A percentile compares a stretch with the other conserved stretches of the same genome.
These are phyloP conservation scores for Petrophora chlorosata DNA, from an alignment of 2,888 invertebrate species.

Conservation along the genomic window DNA sequence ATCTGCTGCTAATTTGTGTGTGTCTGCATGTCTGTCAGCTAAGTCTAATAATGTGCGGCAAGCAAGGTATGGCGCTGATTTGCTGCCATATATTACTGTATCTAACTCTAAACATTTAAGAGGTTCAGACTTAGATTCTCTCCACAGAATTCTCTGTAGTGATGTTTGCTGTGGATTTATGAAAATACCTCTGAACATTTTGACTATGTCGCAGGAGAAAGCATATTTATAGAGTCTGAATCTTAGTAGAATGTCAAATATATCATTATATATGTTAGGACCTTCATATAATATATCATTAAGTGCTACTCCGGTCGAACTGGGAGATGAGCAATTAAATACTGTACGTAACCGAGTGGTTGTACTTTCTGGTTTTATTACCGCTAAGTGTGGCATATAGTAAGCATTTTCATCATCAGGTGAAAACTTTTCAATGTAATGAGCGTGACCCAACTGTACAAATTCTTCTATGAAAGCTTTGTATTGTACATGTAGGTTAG, in stretches of 20 bases:
- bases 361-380: constrained; percentile 20
- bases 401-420: neutral
- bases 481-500: constrained; percentile 15
- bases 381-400: constrained; percentile 21
- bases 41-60: too few species aligned
- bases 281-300: neutral
- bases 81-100: too few species aligned
- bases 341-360: constrained; percentile 14
- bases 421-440: constrained; percentile 18
- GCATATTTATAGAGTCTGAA: constrained; percentile 26
- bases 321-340: constrained; percentile 22
- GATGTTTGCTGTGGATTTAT: constrained; percentile 19
- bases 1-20: too few species aligned
- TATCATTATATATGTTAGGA: neutral
- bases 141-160: constrained; percentile 6
- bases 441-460: constrained; percentile 26
- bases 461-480: constrained; percentile 27
- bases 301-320: constrained; percentile 12
- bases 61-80: too few species aligned
- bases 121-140: neutral
- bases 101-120: neutral
- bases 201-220: constrained; percentile 26
- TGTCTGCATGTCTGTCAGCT: too few species aligned
- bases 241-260: constrained; percentile 5
- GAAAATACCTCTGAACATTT: constrained; percentile 25